Conservation (phyloP, 2,888 invertebrate species). For the Steinernema hermaphroditum region DNA sequence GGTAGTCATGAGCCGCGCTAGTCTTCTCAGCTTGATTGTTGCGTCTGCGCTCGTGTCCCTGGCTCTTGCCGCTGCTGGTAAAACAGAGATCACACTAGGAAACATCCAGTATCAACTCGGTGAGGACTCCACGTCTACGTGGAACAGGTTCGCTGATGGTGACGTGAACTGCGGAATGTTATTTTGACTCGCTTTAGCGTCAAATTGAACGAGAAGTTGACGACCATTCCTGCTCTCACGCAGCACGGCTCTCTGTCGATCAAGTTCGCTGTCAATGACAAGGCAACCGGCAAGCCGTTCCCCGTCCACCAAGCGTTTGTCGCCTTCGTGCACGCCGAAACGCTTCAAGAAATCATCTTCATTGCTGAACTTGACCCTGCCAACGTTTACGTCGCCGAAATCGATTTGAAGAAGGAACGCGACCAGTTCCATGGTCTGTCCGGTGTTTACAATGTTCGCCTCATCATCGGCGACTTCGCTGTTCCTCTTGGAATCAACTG, state of each 20-base stretch:
- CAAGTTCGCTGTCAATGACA: constrained; percentile 80
- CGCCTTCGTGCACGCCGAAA: constrained; percentile 74
- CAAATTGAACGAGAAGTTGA: constrained; percentile 76
- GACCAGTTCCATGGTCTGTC: constrained; percentile 79
- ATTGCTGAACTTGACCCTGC: constrained; percentile 78
- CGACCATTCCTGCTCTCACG: constrained; percentile 79
- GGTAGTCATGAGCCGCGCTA: constrained; percentile 5
- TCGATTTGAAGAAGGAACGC: constrained; percentile 81
- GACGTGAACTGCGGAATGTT: not conserved
- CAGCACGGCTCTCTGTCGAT: constrained; percentile 84
- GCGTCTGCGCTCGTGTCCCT: constrained; percentile 9
- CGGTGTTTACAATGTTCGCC: constrained; percentile 79
- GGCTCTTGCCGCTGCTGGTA: not conserved
- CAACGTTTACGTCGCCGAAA: constrained; percentile 80
- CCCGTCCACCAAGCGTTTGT: constrained; percentile 78
- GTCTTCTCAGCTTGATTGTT: not conserved
- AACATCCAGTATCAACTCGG: not conserved
- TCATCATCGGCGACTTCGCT: constrained; percentile 88
- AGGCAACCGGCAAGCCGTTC: constrained; percentile 74
- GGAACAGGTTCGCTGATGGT: constrained; percentile 10
- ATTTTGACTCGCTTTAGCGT: constrained; percentile 71
- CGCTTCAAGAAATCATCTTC: constrained; percentile 84
- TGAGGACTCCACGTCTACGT: not conserved
- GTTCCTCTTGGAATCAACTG: constrained; percentile 87
- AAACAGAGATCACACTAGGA: not conserved